These are phyloP conservation scores for Nannobrachium achirus DNA, from an alignment of 2,113 vertebrate genomes.

Conservation along the genomic window DNA sequence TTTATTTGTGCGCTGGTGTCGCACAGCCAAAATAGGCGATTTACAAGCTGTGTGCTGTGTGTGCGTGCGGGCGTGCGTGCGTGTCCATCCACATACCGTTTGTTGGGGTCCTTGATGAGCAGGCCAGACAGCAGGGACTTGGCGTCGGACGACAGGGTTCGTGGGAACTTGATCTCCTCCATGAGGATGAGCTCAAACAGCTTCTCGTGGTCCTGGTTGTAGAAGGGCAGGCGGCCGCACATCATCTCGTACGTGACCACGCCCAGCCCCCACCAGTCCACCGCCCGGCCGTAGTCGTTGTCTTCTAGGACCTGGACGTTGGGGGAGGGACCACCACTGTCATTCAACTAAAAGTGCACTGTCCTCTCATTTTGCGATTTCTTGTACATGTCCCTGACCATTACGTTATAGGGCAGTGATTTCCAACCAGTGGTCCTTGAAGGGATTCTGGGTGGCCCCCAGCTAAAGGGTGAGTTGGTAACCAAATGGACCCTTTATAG, in stretches of 20 bases:
- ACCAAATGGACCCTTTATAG: too few relatives aligned
- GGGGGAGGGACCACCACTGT: too few relatives aligned
- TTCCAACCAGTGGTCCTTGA: too few relatives aligned
- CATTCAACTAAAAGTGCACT: too few relatives aligned
- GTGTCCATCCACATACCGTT: slow-evolving; percentile 59
- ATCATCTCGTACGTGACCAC: slow-evolving; percentile 84
- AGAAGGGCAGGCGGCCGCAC: slow-evolving; percentile 82
- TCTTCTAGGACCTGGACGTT: slow-evolving; percentile 78
- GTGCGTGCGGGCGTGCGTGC: not conserved
- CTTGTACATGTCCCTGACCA: too few relatives aligned
- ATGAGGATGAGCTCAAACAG: slow-evolving; percentile 83
- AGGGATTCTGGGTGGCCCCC: too few relatives aligned
- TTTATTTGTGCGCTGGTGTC: too few relatives aligned
- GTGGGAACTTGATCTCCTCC: slow-evolving; percentile 83
- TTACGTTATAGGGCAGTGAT: too few relatives aligned
- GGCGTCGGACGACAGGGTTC: slow-evolving; percentile 79
- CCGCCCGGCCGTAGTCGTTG: slow-evolving; percentile 80
- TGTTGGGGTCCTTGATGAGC: slow-evolving; percentile 83
- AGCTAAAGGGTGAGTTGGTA: too few relatives aligned
- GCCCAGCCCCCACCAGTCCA: slow-evolving; percentile 83
- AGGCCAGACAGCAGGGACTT: slow-evolving; percentile 82
- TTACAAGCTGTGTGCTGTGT: not conserved
- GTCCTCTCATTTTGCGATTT: too few relatives aligned
- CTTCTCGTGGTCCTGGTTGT: slow-evolving; percentile 84
- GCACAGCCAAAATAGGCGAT: not conserved